These are phyloP conservation scores for Limnephilus rhombicus DNA, from an alignment of 2,888 invertebrate species.

Conservation along the genomic window DNA sequence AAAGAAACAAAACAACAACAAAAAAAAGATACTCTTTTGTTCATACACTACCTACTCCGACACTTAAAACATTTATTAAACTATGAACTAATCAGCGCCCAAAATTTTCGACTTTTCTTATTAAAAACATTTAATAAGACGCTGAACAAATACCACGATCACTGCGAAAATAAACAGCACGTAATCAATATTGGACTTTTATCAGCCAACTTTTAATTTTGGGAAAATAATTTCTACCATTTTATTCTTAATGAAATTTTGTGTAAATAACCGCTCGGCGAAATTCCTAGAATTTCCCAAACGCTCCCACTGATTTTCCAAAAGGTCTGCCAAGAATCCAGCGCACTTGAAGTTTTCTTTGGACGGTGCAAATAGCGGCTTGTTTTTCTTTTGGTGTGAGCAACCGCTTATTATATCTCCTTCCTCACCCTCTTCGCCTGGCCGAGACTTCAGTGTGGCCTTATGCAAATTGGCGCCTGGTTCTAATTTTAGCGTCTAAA, in stretches of 20 bases:
- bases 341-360: slow-evolving; percentile 13
- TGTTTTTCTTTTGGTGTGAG: slow-evolving; percentile 25
- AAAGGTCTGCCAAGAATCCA: slow-evolving; percentile 3
- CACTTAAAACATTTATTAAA: background rate
- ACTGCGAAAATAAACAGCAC: background rate
- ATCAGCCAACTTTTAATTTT: background rate
- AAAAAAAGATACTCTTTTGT: too few relatives aligned
- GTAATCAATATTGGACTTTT: background rate
- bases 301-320: background rate
- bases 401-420: background rate
- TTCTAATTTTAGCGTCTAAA: slow-evolving; percentile 44
- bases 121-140: background rate
- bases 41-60: background rate
- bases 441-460: background rate
- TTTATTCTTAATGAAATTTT: background rate
- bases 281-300: background rate
- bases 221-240: background rate
- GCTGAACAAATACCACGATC: background rate
- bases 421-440: background rate
- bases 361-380: slow-evolving; percentile 4
- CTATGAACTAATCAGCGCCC: too few relatives aligned
- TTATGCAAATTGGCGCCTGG: slow-evolving; percentile 34
- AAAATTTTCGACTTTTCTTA: background rate
- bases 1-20: too few relatives aligned
- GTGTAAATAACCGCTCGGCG: background rate